A percentile compares a stretch with the other conserved stretches of the same genome.
Evolutionary conservation across 2,797 vertebrate species (phyloP).

Genomic region (Momotus momota): DNA sequence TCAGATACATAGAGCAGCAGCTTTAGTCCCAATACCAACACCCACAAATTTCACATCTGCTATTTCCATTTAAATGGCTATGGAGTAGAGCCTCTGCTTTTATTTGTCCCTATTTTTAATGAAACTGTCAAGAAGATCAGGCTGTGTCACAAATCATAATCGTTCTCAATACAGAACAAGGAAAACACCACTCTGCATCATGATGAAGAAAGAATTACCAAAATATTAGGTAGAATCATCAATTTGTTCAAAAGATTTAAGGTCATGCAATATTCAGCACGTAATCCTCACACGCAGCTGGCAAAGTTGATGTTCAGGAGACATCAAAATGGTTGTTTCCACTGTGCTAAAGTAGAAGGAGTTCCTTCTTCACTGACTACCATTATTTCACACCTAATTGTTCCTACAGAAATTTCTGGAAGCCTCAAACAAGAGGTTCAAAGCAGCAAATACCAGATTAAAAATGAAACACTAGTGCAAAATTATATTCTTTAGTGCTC

Average conservation of each 20-base stretch:
- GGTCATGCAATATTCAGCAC: neutral
- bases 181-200: neutral
- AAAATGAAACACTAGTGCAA: neutral
- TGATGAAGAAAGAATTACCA: neutral
- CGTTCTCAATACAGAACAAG: neutral
- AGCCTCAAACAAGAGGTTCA: neutral
- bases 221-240: neutral
- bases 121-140: neutral
- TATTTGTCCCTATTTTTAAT: neutral
- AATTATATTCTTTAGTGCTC: neutral
- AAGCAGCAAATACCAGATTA: neutral
- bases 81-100: neutral
- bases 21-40: neutral
- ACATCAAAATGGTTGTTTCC: neutral
- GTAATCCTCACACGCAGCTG: neutral
- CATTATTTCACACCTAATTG: fast-evolving
- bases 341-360: neutral
- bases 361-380: neutral
- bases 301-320: neutral
- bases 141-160: neutral
- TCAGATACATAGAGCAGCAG: neutral
- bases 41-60: neutral
- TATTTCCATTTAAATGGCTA: neutral
- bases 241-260: neutral
- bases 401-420: neutral